Percentiles rank a stretch among this genome's conserved stretches.
These are phyloP conservation scores for Seriola dumerili DNA, from an alignment of 2,113 vertebrate genomes.

Conservation along the genomic window DNA sequence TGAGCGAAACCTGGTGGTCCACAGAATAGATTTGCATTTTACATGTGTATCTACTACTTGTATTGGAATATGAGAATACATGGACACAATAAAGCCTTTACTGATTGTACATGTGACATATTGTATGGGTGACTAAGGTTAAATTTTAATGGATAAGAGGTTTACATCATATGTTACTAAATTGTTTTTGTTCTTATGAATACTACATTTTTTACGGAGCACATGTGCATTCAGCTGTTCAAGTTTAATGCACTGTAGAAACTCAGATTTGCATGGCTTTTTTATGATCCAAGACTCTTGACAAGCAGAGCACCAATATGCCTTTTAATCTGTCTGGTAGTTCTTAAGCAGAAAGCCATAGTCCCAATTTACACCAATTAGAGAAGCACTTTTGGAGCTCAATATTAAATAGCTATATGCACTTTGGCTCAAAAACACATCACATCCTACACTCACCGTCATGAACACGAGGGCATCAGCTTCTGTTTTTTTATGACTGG, in stretches of 20 bases:
- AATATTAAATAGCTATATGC: slow-evolving; percentile 50
- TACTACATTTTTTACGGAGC: not conserved
- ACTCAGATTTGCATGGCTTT: slow-evolving; percentile 15
- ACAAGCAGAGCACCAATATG: slow-evolving; percentile 6
- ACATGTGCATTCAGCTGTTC: not conserved
- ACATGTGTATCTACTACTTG: not conserved
- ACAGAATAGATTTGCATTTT: not conserved
- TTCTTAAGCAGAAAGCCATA: slow-evolving; percentile 36
- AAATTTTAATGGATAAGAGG: not conserved
- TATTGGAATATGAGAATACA: not conserved
- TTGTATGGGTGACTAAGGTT: not conserved
- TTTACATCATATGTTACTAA: not conserved
- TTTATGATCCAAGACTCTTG: slow-evolving; percentile 32
- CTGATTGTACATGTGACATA: not conserved
- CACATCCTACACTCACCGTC: slow-evolving; percentile 24
- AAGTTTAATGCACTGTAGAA: slow-evolving; percentile 17
- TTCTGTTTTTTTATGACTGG: slow-evolving; percentile 21
- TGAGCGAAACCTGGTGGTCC: not conserved
- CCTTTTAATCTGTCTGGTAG: slow-evolving; percentile 27
- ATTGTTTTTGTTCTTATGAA: not conserved
- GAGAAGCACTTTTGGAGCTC: slow-evolving; percentile 43
- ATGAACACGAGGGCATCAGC: slow-evolving; percentile 23
- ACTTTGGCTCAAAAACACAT: slow-evolving; percentile 29
- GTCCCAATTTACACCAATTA: slow-evolving; percentile 38
- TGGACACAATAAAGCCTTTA: not conserved